Base-by-base conservation (phyloP, 1,140 invertebrate genomes). In the Heliconius congener region DNA sequence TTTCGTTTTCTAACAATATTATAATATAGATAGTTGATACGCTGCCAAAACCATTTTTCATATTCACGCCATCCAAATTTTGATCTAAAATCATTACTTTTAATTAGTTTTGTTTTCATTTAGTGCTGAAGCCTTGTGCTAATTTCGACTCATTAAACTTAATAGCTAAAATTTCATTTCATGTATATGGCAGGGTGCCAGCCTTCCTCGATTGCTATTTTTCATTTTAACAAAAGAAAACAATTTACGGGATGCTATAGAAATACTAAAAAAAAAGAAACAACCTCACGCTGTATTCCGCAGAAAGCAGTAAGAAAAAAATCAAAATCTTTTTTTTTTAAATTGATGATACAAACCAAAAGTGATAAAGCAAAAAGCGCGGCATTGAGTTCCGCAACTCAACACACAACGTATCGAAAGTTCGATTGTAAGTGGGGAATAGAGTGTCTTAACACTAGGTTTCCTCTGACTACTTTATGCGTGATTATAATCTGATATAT, bases 151-250 rank as follows among this genome's bases (percentile, higher is more conserved):
- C 74, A 76, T 76, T 76, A 76, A 76, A 46, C 57, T 76, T 76
- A 76, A 76, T 76, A 42, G 57, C 74, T 76, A 76, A 76, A 76
- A 76, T 76, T 76, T 76, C 60, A 76, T 60, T 76, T 18, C 66
- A 76, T 52, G 39, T 76, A 76, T 60, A 76, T 76, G 74, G 74
- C 74, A 76, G 27, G 23, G 39, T 66, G 74, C 74, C 74, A 76
- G 30, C 11, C 39, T 76, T 76, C 16, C 42, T 30, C 60, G 60
- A 66, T 66, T 11, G 60, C 16, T 30, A 66, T 66, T 66, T 66
- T 66, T 66, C 60, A 66, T 66, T 66, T 66, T 30, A 66, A 66
- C 60, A 66, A 66, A 66, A 16, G 60, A 66, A 30, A 66, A 66
- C 60, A 66, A 66, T 18, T 66, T 30, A 66, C 2, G 18, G 60